Evolutionary conservation across 2,888 invertebrate genomes (phyloP).

Genomic region (Ctenicera cuprea): DNA sequence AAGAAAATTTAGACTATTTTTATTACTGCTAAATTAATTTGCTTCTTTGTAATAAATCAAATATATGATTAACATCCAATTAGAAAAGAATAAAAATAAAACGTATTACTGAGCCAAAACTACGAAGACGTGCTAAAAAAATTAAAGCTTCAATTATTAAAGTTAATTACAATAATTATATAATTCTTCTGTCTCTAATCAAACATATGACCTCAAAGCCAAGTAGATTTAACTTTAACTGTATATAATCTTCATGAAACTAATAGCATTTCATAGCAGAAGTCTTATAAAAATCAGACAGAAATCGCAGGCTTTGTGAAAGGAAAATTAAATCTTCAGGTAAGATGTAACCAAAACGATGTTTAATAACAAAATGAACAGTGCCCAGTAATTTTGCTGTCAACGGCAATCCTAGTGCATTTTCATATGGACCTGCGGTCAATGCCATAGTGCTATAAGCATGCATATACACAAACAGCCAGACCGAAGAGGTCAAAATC

Average conservation of each 20-base stretch:
- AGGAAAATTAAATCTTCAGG: slow-evolving; percentile 26
- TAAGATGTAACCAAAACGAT: slow-evolving; percentile 13
- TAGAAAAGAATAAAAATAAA: too few species aligned
- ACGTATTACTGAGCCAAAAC: background rate
- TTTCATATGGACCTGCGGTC: slow-evolving; percentile 27
- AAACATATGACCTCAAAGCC: slow-evolving; percentile 6
- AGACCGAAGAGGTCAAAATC: background rate
- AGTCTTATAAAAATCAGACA: background rate
- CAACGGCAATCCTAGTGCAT: slow-evolving; percentile 8
- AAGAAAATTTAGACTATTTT: too few species aligned
- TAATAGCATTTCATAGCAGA: background rate
- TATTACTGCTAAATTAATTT: too few species aligned
- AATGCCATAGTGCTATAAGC: slow-evolving; percentile 1
- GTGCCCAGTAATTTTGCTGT: slow-evolving; percentile 24
- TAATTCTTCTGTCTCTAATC: background rate
- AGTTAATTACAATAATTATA: slow-evolving; percentile 8
- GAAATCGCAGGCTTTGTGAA: slow-evolving; percentile 1
- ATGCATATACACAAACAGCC: background rate
- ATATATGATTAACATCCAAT: too few species aligned
- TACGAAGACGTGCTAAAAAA: background rate
- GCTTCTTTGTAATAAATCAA: too few species aligned
- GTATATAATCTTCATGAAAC: background rate
- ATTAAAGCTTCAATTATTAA: background rate
- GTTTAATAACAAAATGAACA: slow-evolving; percentile 33
- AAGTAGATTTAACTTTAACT: slow-evolving; percentile 4